phyloP scores from a whole-genome alignment of 1,140 invertebrate genomes.

The Coenobita brevimanus region DNA sequence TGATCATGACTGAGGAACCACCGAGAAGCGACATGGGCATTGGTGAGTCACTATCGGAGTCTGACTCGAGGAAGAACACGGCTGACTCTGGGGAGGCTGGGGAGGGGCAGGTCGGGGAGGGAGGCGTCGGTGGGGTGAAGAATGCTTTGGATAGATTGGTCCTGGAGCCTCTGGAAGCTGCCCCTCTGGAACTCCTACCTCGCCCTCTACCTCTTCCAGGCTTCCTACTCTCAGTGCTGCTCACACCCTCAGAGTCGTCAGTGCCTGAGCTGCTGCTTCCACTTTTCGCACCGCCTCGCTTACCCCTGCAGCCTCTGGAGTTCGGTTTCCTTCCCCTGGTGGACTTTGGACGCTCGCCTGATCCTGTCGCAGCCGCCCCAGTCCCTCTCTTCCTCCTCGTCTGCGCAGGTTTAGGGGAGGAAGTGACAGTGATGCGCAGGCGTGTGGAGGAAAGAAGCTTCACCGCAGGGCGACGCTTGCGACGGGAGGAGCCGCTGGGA shows the following conservation, averaged over 20 bases:
- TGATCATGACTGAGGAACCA: constrained; percentile 45
- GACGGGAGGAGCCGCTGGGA: constrained; percentile 6
- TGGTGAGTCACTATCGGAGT: constrained; percentile 15
- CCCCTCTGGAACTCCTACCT: background rate
- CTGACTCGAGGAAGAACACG: constrained; percentile 35
- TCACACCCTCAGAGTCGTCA: background rate
- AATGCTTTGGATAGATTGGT: constrained; percentile 25
- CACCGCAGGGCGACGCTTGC: constrained; percentile 43
- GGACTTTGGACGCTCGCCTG: background rate
- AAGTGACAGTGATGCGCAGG: constrained; percentile 41
- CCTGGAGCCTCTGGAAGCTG: background rate
- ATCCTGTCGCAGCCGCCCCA: background rate
- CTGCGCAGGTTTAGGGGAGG: background rate
- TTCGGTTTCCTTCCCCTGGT: background rate
- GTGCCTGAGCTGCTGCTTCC: background rate
- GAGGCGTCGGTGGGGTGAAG: constrained; percentile 43
- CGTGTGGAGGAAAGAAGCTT: constrained; percentile 51
- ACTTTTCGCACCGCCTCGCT: background rate
- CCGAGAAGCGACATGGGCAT: background rate
- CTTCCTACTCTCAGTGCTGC: background rate
- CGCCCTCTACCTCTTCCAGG: background rate
- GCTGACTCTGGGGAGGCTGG: constrained; percentile 4
- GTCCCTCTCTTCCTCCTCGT: background rate
- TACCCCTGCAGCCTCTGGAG: background rate
- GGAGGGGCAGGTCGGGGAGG: constrained; percentile 33